Conservation (phyloP, 2,888 invertebrate species). For the Aquatica leii region DNA sequence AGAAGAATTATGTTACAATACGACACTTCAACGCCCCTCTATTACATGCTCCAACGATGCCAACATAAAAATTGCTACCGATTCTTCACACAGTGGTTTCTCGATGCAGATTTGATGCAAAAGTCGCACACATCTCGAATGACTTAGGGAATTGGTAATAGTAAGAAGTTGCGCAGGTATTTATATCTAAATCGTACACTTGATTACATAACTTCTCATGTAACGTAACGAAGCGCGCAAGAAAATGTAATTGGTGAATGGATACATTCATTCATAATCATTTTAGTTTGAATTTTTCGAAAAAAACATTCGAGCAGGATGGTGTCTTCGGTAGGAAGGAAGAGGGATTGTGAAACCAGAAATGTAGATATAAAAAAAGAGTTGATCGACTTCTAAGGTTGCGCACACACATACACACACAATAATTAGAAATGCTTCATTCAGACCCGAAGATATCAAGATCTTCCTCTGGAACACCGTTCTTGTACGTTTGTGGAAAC, state of each 20-base stretch:
- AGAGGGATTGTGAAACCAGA: conserved; percentile 12
- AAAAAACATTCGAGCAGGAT: conserved; percentile 16
- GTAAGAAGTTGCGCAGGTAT: too few relatives aligned
- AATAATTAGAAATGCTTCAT: conserved; percentile 28
- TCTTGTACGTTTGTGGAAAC: conserved; percentile 14
- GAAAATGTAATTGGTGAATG: too few relatives aligned
- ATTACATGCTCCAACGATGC: background rate
- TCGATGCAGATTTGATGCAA: too few relatives aligned
- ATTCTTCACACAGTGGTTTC: background rate
- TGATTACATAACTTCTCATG: too few relatives aligned
- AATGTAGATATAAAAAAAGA: conserved; percentile 15
- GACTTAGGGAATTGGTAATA: too few relatives aligned
- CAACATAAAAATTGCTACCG: background rate
- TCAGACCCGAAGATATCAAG: conserved; percentile 17
- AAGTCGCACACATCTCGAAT: too few relatives aligned
- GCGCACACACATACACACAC: conserved; percentile 25
- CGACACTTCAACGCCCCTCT: background rate
- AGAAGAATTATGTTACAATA: too few relatives aligned
- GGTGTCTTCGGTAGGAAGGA: conserved; percentile 10
- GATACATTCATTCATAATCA: too few relatives aligned
- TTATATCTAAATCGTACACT: too few relatives aligned
- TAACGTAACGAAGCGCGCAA: too few relatives aligned
- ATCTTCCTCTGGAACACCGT: conserved; percentile 31
- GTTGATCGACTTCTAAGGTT: conserved; percentile 37
- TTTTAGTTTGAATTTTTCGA: background rate